A percentile compares a stretch with the other conserved stretches of the same genome.
Evolutionary conservation across 2,888 invertebrate species (phyloP).

Genomic region (Cheiracanthium punctorium): DNA sequence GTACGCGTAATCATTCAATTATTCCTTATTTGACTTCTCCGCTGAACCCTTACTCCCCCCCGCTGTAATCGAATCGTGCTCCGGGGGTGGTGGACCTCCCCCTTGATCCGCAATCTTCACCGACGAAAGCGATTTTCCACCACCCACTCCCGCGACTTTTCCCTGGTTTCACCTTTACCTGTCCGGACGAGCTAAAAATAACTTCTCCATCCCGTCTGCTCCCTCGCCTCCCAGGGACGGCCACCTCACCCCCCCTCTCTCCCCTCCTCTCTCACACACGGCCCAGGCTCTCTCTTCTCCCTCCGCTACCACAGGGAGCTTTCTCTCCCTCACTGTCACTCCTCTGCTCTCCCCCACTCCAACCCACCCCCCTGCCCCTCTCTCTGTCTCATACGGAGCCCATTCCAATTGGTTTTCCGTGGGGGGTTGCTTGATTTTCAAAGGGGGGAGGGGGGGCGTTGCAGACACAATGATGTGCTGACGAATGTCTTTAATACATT

Average conservation of each 20-base stretch:
- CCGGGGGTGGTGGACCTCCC: not conserved
- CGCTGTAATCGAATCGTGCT: not conserved
- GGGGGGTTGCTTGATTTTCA: not conserved
- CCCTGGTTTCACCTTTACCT: constrained; percentile 60
- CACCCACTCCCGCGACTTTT: constrained; percentile 15
- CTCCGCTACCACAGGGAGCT: constrained; percentile 19
- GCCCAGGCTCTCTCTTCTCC: not conserved
- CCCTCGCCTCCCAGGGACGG: constrained; percentile 20
- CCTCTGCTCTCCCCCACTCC: not conserved
- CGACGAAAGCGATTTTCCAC: constrained; percentile 7
- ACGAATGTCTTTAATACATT: too few species aligned
- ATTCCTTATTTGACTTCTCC: not conserved
- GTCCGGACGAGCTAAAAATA: constrained; percentile 66
- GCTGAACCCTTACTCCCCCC: too few species aligned
- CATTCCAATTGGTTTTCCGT: not conserved
- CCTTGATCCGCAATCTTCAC: constrained; percentile 3
- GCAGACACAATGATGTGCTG: too few species aligned
- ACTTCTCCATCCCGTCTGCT: constrained; percentile 20
- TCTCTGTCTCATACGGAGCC: too few species aligned
- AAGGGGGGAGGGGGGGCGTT: not conserved
- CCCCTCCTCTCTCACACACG: not conserved
- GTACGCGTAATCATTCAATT: not conserved
- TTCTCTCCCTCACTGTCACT: not conserved
- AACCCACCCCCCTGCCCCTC: not conserved
- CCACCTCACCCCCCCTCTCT: constrained; percentile 4